Evolutionary conservation across 2,113 vertebrate genomes (phyloP), one percentile per base, ranked within the genome.

Genomic region (Pachypanchax playfairii): DNA sequence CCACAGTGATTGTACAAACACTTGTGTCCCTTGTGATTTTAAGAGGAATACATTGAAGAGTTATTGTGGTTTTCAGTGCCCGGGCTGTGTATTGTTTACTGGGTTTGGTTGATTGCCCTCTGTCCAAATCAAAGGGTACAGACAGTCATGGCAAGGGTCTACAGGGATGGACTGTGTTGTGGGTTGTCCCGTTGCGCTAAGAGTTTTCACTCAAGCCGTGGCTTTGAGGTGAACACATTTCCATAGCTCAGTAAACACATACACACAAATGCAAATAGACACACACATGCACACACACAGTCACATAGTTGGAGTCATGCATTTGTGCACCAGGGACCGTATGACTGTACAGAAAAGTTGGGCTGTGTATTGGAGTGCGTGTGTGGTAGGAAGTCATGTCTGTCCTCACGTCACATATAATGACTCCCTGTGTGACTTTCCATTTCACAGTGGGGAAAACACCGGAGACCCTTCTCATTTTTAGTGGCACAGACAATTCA

Each of bases 371-470:
- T 48, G 62, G 20, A 65, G 76, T 57, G 49, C 65, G 54, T 68
- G 67, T 71, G 65, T 58, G 70, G 70, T 70, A 53, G 65, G 70
- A 75, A 90, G 88, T 89, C 89, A 90, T 87, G 89, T 92, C 88
- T 91, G 90, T 93, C 90, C 92, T 87, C 87, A 90, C 93, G 93
- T 94, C 93, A 93, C 93, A 93, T 90, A 90, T 95, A 95, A 95
- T 95, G 94, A 95, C 92, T 92, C 91, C 91, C 88, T 85, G 88
- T 87, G 80, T 92, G 87, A 90, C 88, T 93, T 90, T 89, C 69
- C 90, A 87, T 71, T 91, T 87, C 92, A 91, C 93, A 91, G 91
- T 91, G 92, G n/a, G 88, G 84, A 73, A 76, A 92, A 85, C 65
- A 77, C 60, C 85, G 82, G 79, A 86, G 90, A 92, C 89, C 90